Conservation (phyloP, 2,888 invertebrate genomes). For the Electrophaes corylata region DNA sequence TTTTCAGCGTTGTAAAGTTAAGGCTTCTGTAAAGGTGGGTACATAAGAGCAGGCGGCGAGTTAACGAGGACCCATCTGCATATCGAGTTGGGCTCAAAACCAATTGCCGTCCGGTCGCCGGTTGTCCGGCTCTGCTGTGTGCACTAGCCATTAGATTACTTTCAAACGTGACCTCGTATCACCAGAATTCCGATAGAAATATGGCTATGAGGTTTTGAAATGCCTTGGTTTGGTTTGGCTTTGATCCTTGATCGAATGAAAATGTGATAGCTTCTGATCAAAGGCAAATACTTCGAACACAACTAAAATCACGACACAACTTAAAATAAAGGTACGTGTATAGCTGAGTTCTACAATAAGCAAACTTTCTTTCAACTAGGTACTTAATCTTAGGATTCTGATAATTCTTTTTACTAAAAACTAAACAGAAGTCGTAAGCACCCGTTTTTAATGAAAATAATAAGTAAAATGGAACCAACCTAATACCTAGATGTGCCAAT, state of each 20-base stretch:
- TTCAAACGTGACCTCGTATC: conserved; percentile 27
- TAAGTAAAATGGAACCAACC: too few species aligned
- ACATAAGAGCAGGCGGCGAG: conserved; percentile 35
- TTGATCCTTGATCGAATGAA: conserved; percentile 21
- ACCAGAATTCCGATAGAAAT: conserved; percentile 27
- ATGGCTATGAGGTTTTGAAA: conserved; percentile 19
- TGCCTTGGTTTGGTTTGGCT: conserved; percentile 10
- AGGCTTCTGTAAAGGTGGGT: conserved; percentile 36
- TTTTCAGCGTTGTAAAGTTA: conserved; percentile 32
- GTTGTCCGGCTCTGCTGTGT: conserved; percentile 32
- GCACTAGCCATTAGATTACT: conserved; percentile 39
- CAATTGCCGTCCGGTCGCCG: conserved; percentile 39
- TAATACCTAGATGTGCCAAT: too few species aligned
- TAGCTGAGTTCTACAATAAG: too few species aligned
- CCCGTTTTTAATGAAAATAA: too few species aligned
- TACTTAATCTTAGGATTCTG: too few species aligned
- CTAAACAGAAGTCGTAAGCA: too few species aligned
- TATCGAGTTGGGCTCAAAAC: conserved; percentile 43
- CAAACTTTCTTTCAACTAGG: too few species aligned
- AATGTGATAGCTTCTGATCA: neutral
- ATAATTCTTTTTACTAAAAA: too few species aligned
- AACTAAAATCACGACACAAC: too few species aligned
- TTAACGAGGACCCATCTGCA: conserved; percentile 50
- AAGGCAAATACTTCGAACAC: too few species aligned
- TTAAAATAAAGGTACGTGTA: too few species aligned